Evolutionary conservation across 2,888 invertebrate genomes (phyloP).

Genomic region (Drosophila meridionalis): DNA sequence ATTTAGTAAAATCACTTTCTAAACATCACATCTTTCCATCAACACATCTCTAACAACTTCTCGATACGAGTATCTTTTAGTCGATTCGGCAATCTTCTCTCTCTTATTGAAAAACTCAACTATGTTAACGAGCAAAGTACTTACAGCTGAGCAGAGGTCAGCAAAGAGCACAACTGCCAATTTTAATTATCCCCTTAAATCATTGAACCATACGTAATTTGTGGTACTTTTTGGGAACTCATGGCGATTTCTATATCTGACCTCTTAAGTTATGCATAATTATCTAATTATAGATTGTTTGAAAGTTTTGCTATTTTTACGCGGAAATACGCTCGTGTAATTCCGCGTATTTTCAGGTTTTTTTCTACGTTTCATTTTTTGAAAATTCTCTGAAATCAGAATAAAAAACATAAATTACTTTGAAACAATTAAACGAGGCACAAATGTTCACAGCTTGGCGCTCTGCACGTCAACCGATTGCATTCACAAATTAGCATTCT

Average conservation of each 20-base stretch:
- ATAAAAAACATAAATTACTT: constrained; percentile 31
- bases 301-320: constrained; percentile 4
- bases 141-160: background rate
- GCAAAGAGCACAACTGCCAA: background rate
- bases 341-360: constrained; percentile 25
- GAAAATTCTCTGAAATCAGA: constrained; percentile 30
- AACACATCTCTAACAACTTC: background rate
- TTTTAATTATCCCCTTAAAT: constrained; percentile 13
- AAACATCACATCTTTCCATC: background rate
- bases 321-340: constrained; percentile 11
- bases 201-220: background rate
- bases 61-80: background rate
- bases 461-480: constrained; percentile 55
- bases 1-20: no score
- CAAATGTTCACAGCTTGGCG: constrained; percentile 56
- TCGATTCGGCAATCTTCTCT: background rate
- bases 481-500: constrained; percentile 77
- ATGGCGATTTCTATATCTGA: constrained; percentile 13
- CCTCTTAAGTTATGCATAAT: background rate
- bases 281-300: constrained; percentile 3
- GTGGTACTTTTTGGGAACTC: background rate
- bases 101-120: background rate
- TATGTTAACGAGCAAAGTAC: background rate
- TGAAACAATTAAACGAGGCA: constrained; percentile 60
- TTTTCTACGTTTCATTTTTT: background rate